These are phyloP conservation scores for Notiomystis cincta DNA, from an alignment of 2,113 vertebrate genomes.

Conservation along the genomic window DNA sequence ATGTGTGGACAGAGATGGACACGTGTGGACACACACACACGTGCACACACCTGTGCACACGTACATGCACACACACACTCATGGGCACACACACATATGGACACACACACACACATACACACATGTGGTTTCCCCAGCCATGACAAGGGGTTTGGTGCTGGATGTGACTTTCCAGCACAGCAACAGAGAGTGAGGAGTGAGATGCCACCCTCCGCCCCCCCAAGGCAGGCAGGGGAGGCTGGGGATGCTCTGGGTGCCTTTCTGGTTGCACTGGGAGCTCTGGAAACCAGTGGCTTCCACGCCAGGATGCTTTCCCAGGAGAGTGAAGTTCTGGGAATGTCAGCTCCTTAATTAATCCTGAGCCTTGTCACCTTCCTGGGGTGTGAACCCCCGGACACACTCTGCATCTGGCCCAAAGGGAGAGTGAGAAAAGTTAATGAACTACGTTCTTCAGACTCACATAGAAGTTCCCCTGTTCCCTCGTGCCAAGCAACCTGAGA, in stretches of 20 bases:
- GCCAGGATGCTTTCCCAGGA: background rate
- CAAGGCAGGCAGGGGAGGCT: rapidly evolving
- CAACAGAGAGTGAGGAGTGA: rapidly evolving
- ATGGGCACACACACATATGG: background rate
- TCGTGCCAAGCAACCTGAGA: background rate
- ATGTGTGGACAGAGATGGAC: background rate
- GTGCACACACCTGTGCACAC: no score
- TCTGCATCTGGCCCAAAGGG: background rate
- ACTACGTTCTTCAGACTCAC: background rate
- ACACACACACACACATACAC: rapidly evolving
- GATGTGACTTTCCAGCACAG: background rate
- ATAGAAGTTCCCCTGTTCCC: background rate
- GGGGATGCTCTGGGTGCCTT: background rate
- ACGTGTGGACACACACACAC: background rate
- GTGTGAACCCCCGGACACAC: background rate
- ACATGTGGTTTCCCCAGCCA: background rate
- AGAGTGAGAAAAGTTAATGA: constrained; percentile 56
- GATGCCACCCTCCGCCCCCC: rapidly evolving
- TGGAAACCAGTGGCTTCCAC: background rate
- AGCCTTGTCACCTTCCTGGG: background rate
- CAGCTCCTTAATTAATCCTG: constrained; percentile 36
- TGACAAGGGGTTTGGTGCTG: background rate
- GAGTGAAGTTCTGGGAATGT: background rate
- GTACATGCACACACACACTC: no score
- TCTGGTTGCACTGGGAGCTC: background rate